Percentiles rank a stretch among this genome's conserved stretches.
Conservation (phyloP, 2,888 invertebrate genomes). For the Molanna angustata region DNA sequence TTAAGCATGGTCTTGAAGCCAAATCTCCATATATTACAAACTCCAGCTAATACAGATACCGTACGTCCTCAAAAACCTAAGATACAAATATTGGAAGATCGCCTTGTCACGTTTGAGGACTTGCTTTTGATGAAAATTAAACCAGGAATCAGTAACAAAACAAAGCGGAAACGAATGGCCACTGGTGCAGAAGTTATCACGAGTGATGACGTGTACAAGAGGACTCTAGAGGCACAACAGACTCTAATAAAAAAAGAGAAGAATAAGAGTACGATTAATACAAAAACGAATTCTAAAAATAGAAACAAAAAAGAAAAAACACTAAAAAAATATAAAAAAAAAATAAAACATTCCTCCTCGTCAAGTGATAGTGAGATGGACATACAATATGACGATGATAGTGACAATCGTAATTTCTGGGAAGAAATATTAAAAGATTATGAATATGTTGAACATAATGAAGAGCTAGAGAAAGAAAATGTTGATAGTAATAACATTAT, state of each 20-base stretch:
- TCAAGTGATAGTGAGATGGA: constrained; percentile 14
- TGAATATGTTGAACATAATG: constrained; percentile 17
- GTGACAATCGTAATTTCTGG: no score
- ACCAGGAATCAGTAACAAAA: not conserved
- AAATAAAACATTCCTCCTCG: constrained; percentile 1
- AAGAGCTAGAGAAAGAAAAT: constrained; percentile 18
- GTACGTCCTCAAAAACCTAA: constrained; percentile 3
- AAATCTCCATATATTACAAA: constrained; percentile 1
- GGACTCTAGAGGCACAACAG: constrained; percentile 3
- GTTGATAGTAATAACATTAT: constrained; percentile 14
- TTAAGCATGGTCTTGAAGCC: constrained; percentile 5
- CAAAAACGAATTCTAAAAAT: not conserved
- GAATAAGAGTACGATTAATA: not conserved
- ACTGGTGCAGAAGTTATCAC: no score
- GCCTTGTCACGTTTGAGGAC: no score
- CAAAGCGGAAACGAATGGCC: no score
- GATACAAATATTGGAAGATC: constrained; percentile 2
- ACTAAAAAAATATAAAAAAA: constrained; percentile 2
- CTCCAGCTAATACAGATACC: constrained; percentile 5
- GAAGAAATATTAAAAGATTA: constrained; percentile 3
- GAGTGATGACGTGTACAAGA: constrained; percentile 1
- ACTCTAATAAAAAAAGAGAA: not conserved
- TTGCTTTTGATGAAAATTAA: not conserved
- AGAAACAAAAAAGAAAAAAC: not conserved
- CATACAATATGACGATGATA: constrained; percentile 23